These are phyloP conservation scores for Mustelus asterias DNA, from an alignment of 2,113 vertebrate species.

Conservation along the genomic window DNA sequence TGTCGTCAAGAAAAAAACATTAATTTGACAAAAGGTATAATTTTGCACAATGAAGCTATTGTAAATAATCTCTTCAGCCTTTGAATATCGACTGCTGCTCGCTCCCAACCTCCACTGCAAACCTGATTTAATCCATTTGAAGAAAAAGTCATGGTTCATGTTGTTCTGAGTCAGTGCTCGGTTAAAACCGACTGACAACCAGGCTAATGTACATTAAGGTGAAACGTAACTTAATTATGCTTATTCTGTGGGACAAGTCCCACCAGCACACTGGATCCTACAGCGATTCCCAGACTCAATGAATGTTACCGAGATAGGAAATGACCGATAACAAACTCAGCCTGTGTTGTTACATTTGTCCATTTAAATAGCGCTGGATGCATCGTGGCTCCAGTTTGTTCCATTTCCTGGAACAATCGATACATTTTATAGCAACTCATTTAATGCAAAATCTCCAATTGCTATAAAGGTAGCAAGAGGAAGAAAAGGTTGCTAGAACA, in stretches of 20 bases:
- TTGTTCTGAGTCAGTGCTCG: background rate
- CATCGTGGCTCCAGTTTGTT: background rate
- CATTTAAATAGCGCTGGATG: background rate
- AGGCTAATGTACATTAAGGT: background rate
- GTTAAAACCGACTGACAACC: background rate
- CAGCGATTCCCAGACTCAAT: background rate
- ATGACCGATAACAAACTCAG: background rate
- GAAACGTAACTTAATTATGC: background rate
- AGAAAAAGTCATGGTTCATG: background rate
- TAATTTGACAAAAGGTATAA: slow-evolving; percentile 9
- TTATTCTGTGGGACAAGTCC: background rate
- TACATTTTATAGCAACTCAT: background rate
- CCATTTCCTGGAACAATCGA: background rate
- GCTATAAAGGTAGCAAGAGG: background rate
- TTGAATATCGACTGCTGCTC: too few species aligned
- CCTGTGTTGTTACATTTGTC: background rate
- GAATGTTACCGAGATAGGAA: background rate
- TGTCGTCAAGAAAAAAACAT: background rate
- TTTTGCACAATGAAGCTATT: slow-evolving; percentile 18
- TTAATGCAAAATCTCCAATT: background rate
- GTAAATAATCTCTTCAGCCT: background rate
- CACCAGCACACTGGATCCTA: background rate
- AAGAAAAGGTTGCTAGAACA: background rate
- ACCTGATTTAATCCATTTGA: background rate
- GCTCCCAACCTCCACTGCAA: background rate